A percentile compares a stretch with the other conserved stretches of the same genome.
phyloP scores from a whole-genome alignment of 2,113 vertebrate genomes.

The Podiceps cristatus region DNA sequence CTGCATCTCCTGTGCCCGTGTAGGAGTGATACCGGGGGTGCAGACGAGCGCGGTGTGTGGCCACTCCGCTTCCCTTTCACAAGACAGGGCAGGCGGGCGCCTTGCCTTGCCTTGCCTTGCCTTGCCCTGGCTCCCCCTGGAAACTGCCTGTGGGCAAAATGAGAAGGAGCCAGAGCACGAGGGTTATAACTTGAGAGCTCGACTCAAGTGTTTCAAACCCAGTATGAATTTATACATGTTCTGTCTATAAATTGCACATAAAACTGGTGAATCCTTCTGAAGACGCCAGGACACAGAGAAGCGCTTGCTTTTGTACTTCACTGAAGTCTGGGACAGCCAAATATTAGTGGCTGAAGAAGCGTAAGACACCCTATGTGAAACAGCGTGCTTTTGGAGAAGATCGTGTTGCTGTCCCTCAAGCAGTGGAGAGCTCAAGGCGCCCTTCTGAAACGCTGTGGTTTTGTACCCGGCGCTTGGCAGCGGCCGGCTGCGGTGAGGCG shows the following conservation, averaged over 20 bases:
- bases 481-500: background rate
- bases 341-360: background rate
- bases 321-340: background rate
- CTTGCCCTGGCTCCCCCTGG: background rate
- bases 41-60: no score
- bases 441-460: accelerated
- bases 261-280: background rate
- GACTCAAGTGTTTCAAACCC: background rate
- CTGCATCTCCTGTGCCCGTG: background rate
- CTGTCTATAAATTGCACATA: background rate
- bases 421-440: background rate
- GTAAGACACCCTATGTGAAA: no score
- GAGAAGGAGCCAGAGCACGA: background rate
- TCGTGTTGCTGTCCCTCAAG: background rate
- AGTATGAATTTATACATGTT: background rate
- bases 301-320: background rate
- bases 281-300: background rate
- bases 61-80: background rate
- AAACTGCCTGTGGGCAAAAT: background rate
- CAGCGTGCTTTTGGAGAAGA: background rate
- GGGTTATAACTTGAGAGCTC: background rate
- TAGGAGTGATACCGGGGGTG: no score
- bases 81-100: accelerated
- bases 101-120: background rate
- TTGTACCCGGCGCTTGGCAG: background rate